Conservation (phyloP, 2,888 invertebrate genomes). For the Brachypalpus laphriformis region DNA sequence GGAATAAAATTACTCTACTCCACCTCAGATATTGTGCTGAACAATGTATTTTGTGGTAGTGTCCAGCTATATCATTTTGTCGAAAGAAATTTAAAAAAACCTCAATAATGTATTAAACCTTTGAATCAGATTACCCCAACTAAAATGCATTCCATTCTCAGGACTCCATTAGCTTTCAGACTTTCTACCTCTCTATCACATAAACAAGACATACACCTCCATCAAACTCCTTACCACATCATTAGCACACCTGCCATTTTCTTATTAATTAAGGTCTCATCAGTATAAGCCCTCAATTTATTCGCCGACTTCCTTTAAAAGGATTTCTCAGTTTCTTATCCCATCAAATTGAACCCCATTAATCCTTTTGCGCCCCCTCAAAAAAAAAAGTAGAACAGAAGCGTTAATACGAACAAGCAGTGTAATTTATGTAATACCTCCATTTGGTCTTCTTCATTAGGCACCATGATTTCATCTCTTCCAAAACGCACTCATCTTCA, state of each 20-base stretch:
- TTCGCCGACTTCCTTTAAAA: slow-evolving; percentile 14
- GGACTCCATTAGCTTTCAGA: background rate
- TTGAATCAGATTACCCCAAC: no score
- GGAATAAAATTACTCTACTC: no score
- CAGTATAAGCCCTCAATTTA: slow-evolving; percentile 20
- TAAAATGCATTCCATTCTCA: background rate
- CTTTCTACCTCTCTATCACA: background rate
- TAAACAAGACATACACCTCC: background rate
- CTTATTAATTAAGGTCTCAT: slow-evolving; percentile 34
- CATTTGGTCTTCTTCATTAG: slow-evolving; percentile 71
- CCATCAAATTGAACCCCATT: slow-evolving; percentile 52
- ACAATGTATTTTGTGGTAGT: no score
- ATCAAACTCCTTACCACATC: slow-evolving; percentile 4
- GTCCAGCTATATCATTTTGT: no score
- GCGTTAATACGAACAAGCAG: slow-evolving; percentile 58
- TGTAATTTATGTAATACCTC: slow-evolving; percentile 72
- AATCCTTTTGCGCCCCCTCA: slow-evolving; percentile 45
- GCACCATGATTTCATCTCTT: slow-evolving; percentile 63
- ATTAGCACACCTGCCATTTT: slow-evolving; percentile 17
- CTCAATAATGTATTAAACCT: no score
- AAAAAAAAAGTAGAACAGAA: background rate
- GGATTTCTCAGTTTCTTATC: background rate
- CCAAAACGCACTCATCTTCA: slow-evolving; percentile 59
- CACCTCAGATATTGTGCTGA: no score
- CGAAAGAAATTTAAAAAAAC: no score